Base-by-base conservation (phyloP, 1,140 invertebrate species). In the Heliconius melpomene region DNA sequence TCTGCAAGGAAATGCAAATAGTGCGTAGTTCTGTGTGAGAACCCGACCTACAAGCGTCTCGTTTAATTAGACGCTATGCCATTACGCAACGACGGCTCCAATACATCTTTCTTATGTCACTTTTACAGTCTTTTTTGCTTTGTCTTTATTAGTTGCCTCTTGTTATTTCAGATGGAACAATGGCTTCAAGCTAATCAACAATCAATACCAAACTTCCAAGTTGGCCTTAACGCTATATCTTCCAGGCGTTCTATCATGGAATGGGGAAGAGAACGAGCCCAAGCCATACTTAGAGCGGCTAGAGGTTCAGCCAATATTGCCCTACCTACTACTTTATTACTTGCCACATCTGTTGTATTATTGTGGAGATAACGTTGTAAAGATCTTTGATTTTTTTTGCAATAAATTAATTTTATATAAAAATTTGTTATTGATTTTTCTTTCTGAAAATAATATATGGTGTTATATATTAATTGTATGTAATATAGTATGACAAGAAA, bases 151-250 rank as follows among this genome's bases (percentile, higher is more conserved):
- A 7, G 18, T 52, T 20, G 26, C 7, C 13, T 36, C 2, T 66
- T 26, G 8, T 66, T n/a, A 38, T 87, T 87, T 38, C 79, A 94
- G 93, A 92, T 94, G 91, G 89, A 93, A 71, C 29, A 84, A 75
- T 94, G 91, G 91, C 83, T 94, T 1, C 70, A 46, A 20, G 79
- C 52, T 0, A 87, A 89, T 38, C 79, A 88, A 74, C 79, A 77
- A 1, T 71, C 57, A 2, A 78, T 93, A 50, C 87, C 90, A 1
- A 86, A 89, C 54, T 85, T 80, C 74, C 78, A 81, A n/a, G 82
- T 84, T 5, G 93, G 91, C 11, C 73, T 91, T 5, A 89, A 74
- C 38, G 85, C 88, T 8, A 89, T 94, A 71, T 23, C 38, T 1
- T 89, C 87, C n/a, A 83, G 89, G 2, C 85, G 90, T 40, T 40